Base-by-base conservation (phyloP, 2,797 vertebrate genomes). In the Sebastes matsubarae region DNA sequence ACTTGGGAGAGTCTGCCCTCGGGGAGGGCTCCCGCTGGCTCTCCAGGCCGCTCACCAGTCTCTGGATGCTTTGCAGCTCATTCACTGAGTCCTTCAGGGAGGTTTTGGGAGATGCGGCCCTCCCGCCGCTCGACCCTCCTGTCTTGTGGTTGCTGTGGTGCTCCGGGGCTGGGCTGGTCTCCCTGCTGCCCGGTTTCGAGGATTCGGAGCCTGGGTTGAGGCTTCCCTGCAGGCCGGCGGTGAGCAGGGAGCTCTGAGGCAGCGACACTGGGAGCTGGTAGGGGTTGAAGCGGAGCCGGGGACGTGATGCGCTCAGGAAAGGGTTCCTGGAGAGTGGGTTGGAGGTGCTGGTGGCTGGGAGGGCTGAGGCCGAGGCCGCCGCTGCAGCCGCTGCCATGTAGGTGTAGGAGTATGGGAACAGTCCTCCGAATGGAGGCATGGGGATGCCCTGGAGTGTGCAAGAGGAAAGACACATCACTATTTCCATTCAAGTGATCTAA, bases 11-110 rank as follows among this genome's bases (percentile, higher is more conserved):
- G 89, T 98, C 97, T 76, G 96, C 93, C 58, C 96, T 90, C 0
- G 98, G 96, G 11, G 97, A 97, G 63, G 96, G 86, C 89, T 97
- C 97, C 92, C 96, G 90, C 89, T 99, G 97, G 88, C 96, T 96
- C 92, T 99, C 98, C 92, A 99, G 94, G 84, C 98, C 98, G 83
- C 98, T 99, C 92, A 99, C 98, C 91, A 99, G 97, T 97, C 98
- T 98, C 95, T 99, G 98, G 90, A 99, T 99, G 91, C 97, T 99
- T 88, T 99, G 98, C 64, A 99, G 96, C 95, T 99, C 98, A 2
- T 98, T 99, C 92, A 98, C 96, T 13, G 96, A 97, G 92, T 99
- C 98, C 92, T 99, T 99, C 91, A 97, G 83, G 7, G 97, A 94
- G 85, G 94, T 92, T 88, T 97, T 97, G 54, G 98, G 97, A 6